Evolutionary conservation across 2,113 vertebrate species (phyloP), one percentile per base, ranked within the genome.

Genomic region (Indicator maculatus): DNA sequence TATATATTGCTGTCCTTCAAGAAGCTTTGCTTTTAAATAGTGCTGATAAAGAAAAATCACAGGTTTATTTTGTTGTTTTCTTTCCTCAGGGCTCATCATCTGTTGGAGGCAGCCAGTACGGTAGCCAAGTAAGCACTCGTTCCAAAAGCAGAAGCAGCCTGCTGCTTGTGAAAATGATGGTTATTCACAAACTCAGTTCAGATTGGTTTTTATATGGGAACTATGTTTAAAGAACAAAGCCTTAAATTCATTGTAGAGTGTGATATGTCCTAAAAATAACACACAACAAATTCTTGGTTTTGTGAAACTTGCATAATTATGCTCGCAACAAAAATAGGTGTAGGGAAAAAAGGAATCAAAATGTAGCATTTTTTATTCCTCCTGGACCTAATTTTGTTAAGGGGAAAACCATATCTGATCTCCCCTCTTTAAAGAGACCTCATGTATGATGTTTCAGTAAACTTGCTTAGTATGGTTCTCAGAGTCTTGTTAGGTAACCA

Each of bases 91-190:
- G 47, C 65, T 75, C 95, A 36, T 88, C 95, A 8, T 58, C 92
- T 53, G 94, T 70, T 44, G 91, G 80, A 95, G 38, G 93, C 61
- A 96, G 86, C 74, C 94, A 79, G 18, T 94, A 87, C 75, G 66
- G 11, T 5, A 83, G 84, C 82, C 88, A 93, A 20, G 96, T 96
- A 95, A 91, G 78, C 23, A 79, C 23, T 70, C 15, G 18, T 59
- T 83, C 64, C 33, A 79, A 79, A 59, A 87, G 36, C 27, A 87
- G 4, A 66, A 15, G 4, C n/a, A 71, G 28, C n/a, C 72, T 79
- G 24, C 12, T 33, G 10, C 11, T 83, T 76, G 30, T 60, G 31
- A 85, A 85, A 69, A 56, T 28, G 0, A 56, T 36, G 11, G 16
- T 59, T 53, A 47, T 78, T 84, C 53, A 53, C 41, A 56, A 73